Evolutionary conservation across 2,888 invertebrate species (phyloP).

Genomic region (Erynnis tages): DNA sequence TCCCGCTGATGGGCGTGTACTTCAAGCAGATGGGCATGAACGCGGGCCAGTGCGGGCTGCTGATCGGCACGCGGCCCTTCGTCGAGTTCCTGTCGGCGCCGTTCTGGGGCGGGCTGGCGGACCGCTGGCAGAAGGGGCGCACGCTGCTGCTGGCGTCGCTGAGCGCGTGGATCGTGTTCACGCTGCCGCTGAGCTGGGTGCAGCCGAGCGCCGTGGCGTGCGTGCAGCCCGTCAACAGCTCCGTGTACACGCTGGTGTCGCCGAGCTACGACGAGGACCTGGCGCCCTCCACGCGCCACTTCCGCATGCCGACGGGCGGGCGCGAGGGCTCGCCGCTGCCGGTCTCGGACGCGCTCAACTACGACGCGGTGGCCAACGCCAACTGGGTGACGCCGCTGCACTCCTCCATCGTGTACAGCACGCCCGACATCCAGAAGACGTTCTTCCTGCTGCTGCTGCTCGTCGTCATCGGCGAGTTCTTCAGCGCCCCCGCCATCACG

Average conservation of each 20-base stretch:
- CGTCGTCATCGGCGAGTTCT: conserved; percentile 98
- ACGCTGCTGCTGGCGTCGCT: conserved; percentile 93
- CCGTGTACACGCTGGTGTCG: conserved; percentile 83
- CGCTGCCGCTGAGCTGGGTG: conserved; percentile 96
- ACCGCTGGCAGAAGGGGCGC: conserved; percentile 93
- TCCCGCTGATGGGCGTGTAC: conserved; percentile 99
- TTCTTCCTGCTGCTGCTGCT: conserved; percentile 96
- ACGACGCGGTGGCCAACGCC: conserved; percentile 84
- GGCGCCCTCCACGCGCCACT: conserved; percentile 45
- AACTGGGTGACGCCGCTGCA: conserved; percentile 95
- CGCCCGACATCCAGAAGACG: conserved; percentile 94
- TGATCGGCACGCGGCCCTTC: conserved; percentile 98
- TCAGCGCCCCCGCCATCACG: conserved; percentile 97
- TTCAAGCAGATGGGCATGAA: conserved; percentile 99
- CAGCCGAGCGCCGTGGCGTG: conserved; percentile 97
- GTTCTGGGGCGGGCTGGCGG: conserved; percentile 98
- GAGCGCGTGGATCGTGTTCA: conserved; percentile 98
- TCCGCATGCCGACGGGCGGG: conserved; percentile 51
- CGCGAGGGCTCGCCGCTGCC: conserved; percentile 85
- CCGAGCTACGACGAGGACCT: conserved; percentile 74
- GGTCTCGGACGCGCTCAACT: conserved; percentile 89
- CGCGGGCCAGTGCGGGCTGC: conserved; percentile 95
- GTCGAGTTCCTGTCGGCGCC: conserved; percentile 98
- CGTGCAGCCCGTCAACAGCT: conserved; percentile 79
- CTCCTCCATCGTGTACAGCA: conserved; percentile 95